A percentile compares a stretch with the other conserved stretches of the same genome.
These are phyloP conservation scores for Ctenomys sociabilis DNA, from an alignment of 2,113 vertebrate species.

Conservation along the genomic window DNA sequence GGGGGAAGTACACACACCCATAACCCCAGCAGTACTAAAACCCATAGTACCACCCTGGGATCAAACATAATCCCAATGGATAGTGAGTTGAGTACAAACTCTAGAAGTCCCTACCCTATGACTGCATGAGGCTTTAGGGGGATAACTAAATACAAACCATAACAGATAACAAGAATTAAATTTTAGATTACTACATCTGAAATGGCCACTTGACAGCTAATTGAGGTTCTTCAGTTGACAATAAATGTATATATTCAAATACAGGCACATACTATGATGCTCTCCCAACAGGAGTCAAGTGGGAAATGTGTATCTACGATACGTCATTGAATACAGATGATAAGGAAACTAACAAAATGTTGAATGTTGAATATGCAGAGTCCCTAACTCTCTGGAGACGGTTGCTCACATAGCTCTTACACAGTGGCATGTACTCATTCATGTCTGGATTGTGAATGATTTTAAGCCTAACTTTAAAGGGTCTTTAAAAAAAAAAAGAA, in stretches of 20 bases:
- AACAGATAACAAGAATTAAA: background rate
- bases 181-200: background rate
- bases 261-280: background rate
- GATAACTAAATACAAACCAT: no score
- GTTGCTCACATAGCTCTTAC: background rate
- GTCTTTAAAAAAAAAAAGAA: background rate
- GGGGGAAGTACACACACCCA: no score
- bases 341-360: background rate
- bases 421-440: background rate
- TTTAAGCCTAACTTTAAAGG: background rate
- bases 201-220: background rate
- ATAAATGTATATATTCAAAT: background rate
- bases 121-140: no score
- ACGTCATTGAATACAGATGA: background rate
- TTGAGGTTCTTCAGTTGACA: background rate
- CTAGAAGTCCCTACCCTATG: no score
- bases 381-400: background rate
- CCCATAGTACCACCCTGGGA: no score
- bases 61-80: no score
- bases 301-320: background rate
- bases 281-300: background rate
- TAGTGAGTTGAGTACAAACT: no score
- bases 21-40: no score
- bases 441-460: background rate
- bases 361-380: background rate